Conservation (phyloP, 1,140 invertebrate genomes). For the Diorhabda sublineata region DNA sequence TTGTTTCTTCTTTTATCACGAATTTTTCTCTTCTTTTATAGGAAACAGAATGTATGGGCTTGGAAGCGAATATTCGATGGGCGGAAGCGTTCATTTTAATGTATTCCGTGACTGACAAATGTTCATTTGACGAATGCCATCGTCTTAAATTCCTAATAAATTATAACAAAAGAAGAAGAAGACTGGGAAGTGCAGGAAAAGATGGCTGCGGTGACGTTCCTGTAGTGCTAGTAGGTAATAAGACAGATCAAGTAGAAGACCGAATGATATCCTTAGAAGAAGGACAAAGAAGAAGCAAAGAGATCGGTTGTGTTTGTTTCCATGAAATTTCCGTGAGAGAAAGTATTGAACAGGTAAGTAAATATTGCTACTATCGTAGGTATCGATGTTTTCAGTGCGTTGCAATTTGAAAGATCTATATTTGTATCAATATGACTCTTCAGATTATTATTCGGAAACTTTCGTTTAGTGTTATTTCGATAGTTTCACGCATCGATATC, state of each 20-base stretch:
- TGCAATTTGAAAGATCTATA: too few relatives aligned
- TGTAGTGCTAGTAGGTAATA: constrained; percentile 77
- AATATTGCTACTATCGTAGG: not conserved
- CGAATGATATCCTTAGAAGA: constrained; percentile 71
- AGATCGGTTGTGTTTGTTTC: constrained; percentile 76
- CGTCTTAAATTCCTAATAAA: constrained; percentile 74
- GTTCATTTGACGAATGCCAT: constrained; percentile 80
- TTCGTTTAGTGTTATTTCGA: too few relatives aligned
- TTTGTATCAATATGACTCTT: too few relatives aligned
- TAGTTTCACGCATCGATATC: too few relatives aligned
- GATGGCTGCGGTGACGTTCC: constrained; percentile 56
- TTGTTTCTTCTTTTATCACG: too few relatives aligned
- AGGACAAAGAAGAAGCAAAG: constrained; percentile 65
- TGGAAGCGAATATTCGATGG: constrained; percentile 76
- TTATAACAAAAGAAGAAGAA: constrained; percentile 66
- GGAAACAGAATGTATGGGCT: constrained; percentile 63
- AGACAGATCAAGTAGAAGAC: constrained; percentile 70
- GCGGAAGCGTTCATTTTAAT: constrained; percentile 81
- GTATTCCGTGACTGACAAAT: constrained; percentile 78
- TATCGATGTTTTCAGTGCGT: too few relatives aligned
- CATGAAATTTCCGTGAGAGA: constrained; percentile 81
- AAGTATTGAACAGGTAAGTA: constrained; percentile 67
- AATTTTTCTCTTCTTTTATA: constrained; percentile 38
- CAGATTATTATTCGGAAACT: too few relatives aligned
- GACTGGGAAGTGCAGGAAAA: constrained; percentile 51